Evolutionary conservation across 2,113 vertebrate species (phyloP), one percentile per base, ranked within the genome.

Genomic region (Chaetura pelagica): DNA sequence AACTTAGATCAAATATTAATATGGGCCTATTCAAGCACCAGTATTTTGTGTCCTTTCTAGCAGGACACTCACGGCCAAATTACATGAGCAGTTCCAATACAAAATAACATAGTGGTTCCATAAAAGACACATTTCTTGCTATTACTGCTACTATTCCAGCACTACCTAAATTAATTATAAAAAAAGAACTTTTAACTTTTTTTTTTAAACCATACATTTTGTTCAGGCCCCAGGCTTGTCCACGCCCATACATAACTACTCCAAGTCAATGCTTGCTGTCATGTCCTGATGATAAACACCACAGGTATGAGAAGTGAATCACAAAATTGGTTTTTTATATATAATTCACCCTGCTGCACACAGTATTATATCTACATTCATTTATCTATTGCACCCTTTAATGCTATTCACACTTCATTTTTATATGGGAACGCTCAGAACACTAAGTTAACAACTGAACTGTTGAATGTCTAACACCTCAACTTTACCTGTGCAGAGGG

Each of bases 331-430:
- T 61, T 87, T 35, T 78, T 71, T 69, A 82, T 42, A 62, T 52
- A 34, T 78, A 96, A 75, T 54, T 92, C 40, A 72, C 77, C 64
- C 90, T 94, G 66, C 91, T 92, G 88, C 88, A 96, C 91, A 91
- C 76, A 83, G 62, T 75, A 73, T 96, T 94, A 30, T 84, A 91
- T 75, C 90, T 95, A 96, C 92, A 93, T 92, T 96, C 91, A 89
- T 96, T 94, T 97, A 95, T 96, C 88, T 97, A 97, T 92, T 97
- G 97, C 96, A 97, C 93, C 83, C 91, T 79, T 93, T 75, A 95
- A 75, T 96, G 71, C 94, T 97, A 97, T 77, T 96, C 89, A 97
- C 75, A 80, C 86, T 93, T 93, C 78, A 85, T 89, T 97, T 95
- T 97, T 94, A 88, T 81, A 79, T 96, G 90, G 96, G 85, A 96